A percentile compares a stretch with the other conserved stretches of the same genome.
Conservation (phyloP, 2,797 vertebrate genomes). For the Onychomys leucogaster region DNA sequence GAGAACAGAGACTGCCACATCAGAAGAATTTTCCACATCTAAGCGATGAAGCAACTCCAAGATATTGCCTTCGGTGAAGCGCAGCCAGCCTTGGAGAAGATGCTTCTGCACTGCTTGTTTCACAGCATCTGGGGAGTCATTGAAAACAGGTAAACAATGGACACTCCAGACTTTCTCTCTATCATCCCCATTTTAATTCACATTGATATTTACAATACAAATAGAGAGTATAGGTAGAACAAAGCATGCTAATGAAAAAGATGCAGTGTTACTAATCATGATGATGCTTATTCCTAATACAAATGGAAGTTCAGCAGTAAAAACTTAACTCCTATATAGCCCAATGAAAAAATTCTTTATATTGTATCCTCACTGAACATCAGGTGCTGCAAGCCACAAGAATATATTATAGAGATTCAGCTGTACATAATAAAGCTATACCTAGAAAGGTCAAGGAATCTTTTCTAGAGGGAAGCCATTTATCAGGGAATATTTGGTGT, state of each 20-base stretch:
- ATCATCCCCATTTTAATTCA: conserved; percentile 21
- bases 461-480: too few species aligned
- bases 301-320: conserved; percentile 41
- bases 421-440: too few species aligned
- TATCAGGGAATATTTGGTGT: too few species aligned
- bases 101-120: conserved; percentile 91
- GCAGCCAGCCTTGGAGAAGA: conserved; percentile 94
- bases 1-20: conserved; percentile 91
- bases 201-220: conserved; percentile 41
- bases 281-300: conserved; percentile 3
- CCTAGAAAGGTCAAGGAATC: too few species aligned
- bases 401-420: too few species aligned
- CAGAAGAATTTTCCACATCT: conserved; percentile 95
- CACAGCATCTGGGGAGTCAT: conserved; percentile 90
- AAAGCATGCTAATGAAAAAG: neutral
- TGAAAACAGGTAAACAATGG: conserved; percentile 63
- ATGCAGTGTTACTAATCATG: neutral
- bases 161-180: conserved; percentile 16
- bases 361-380: neutral
- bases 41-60: conserved; percentile 94
- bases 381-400: neutral
- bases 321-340: neutral
- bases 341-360: neutral
- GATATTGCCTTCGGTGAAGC: conserved; percentile 90
- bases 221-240: conserved; percentile 44